Conservation (phyloP, 1,140 invertebrate genomes). For the Metopolophium dirhodum region DNA sequence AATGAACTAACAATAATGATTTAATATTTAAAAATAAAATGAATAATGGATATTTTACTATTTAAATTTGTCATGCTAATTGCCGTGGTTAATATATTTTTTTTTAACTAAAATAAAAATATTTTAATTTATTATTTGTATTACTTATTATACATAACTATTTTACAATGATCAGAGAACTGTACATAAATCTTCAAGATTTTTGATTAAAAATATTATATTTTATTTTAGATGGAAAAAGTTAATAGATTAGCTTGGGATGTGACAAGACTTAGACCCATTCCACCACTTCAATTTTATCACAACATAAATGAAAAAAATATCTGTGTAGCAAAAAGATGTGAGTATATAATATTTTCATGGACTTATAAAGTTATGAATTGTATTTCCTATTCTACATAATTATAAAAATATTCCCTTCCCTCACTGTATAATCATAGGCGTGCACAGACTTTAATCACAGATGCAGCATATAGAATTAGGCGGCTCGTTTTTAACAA, state of each 20-base stretch:
- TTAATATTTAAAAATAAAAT: neutral
- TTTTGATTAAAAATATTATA: neutral
- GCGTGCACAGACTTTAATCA: too few relatives aligned
- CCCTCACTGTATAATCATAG: neutral
- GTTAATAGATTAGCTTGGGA: neutral
- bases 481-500: too few relatives aligned
- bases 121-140: neutral
- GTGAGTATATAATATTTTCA: constrained; percentile 21
- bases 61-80: neutral
- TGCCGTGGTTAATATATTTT: neutral
- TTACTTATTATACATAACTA: neutral
- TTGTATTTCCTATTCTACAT: too few relatives aligned
- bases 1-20: neutral
- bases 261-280: constrained; percentile 27
- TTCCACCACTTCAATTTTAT: constrained; percentile 42
- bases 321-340: neutral
- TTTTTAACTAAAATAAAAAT: neutral
- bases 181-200: neutral
- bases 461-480: too few relatives aligned
- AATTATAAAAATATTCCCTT: neutral
- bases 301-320: constrained; percentile 45
- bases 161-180: neutral
- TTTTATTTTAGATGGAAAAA: constrained; percentile 36
- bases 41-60: neutral
- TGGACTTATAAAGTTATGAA: neutral